phyloP scores from a whole-genome alignment of 2,113 vertebrate species.

The Ciconia boyciana region DNA sequence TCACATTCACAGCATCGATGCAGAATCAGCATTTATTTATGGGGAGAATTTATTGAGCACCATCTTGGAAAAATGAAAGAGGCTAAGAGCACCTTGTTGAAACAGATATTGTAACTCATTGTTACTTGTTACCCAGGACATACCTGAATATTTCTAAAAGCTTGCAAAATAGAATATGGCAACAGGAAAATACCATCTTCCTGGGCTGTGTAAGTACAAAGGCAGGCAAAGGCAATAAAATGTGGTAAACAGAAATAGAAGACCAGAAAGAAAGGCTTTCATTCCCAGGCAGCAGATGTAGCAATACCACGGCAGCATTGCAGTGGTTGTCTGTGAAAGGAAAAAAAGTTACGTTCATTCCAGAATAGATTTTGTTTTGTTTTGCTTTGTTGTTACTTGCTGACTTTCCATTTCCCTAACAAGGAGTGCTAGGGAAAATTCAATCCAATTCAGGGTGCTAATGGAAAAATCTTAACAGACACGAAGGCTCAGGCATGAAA shows the following conservation, averaged over 20 bases:
- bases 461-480: background rate
- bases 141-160: background rate
- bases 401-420: background rate
- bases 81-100: background rate
- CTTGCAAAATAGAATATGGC: background rate
- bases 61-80: background rate
- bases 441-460: background rate
- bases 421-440: background rate
- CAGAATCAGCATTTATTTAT: background rate
- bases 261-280: constrained; percentile 14
- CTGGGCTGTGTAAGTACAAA: background rate
- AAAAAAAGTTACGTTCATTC: background rate
- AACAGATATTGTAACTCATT: background rate
- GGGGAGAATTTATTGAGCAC: background rate
- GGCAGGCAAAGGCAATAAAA: background rate
- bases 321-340: background rate
- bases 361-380: background rate
- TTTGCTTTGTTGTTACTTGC: background rate
- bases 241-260: background rate
- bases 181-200: background rate
- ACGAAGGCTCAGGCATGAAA: background rate
- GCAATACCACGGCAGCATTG: background rate
- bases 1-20: background rate
- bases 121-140: background rate
- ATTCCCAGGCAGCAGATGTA: background rate